A percentile compares a stretch with the other conserved stretches of the same genome.
Conservation (phyloP, 2,888 invertebrate genomes). For the Apodemia zela region DNA sequence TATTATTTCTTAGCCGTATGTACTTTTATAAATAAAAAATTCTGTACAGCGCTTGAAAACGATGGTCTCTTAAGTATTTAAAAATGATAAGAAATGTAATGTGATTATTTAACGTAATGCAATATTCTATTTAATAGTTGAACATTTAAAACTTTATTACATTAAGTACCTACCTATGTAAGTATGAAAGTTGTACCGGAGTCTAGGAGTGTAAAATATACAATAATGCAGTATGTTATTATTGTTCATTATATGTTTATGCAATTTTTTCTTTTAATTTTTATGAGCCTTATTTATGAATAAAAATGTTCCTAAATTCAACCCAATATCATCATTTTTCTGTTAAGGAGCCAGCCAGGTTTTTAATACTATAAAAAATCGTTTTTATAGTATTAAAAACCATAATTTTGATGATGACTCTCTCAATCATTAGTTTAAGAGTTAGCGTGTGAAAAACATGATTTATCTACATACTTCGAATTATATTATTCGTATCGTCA, state of each 20-base stretch:
- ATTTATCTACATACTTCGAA: conserved; percentile 48
- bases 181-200: conserved; percentile 67
- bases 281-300: too few species aligned
- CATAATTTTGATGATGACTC: conserved; percentile 44
- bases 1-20: background rate
- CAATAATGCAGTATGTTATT: too few species aligned
- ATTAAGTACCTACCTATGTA: conserved; percentile 73
- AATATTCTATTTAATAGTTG: conserved; percentile 68
- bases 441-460: conserved; percentile 39
- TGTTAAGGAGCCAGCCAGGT: too few species aligned
- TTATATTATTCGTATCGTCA: conserved; percentile 55
- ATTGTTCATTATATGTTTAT: too few species aligned
- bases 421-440: conserved; percentile 73
- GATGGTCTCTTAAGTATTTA: conserved; percentile 3
- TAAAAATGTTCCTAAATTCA: too few species aligned
- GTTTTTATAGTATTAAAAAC: too few species aligned
- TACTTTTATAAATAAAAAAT: background rate
- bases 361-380: too few species aligned
- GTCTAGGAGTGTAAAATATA: conserved; percentile 60
- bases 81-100: conserved; percentile 37
- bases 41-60: background rate
- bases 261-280: too few species aligned
- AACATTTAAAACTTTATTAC: conserved; percentile 66
- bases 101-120: conserved; percentile 56
- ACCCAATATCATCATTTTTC: too few species aligned